Evolutionary conservation across 1,140 invertebrate species (phyloP), one percentile per base, ranked within the genome.

Genomic region (Philotrypesis tridentata): DNA sequence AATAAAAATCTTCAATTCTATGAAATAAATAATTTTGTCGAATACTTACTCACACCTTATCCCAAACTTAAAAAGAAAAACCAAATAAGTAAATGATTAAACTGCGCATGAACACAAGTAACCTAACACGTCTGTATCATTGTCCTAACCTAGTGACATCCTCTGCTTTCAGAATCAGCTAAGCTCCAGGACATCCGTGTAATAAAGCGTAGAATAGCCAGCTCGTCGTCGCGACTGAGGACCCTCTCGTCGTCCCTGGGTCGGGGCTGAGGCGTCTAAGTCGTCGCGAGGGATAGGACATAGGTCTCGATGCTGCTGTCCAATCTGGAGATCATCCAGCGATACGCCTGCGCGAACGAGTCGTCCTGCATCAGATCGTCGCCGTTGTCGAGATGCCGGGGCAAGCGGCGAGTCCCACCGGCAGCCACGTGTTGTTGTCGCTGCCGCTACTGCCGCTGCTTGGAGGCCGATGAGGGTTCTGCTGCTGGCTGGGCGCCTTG

Each of bases 401-500:
- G 23, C 23, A 29, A 76, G 31, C 21, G 1, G 23, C 25, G 23
- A 27, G 3, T n/a, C n/a, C n/a, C n/a, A n/a, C n/a, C n/a, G n/a
- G n/a, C n/a, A n/a, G n/a, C n/a, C n/a, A n/a, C n/a, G n/a, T 1
- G 37, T 33, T 1, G 8, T n/a, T 6, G 43, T 79, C 78, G 23
- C 71, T 71, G 55, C 29, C 43, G 43, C 78, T 27, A 7, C 31
- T 60, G 37, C 33, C 12, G 11, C 68, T 68, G 21, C 12, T 21
- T 48, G 14, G 75, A 33, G 71, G 68, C 17, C 60, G 8, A 67
- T 33, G 43, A 60, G 60, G 71, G 17, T 55, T 37, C 82, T 63
- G 29, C 48, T 27, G 82, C 48, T 40, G 55, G 72, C 63, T 71
- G 25, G 63, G 80, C 70, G 73, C 67, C 3, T 67, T 82, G 78